Evolutionary conservation across 1,140 invertebrate genomes (phyloP).

Genomic region (Drosophila orena): DNA sequence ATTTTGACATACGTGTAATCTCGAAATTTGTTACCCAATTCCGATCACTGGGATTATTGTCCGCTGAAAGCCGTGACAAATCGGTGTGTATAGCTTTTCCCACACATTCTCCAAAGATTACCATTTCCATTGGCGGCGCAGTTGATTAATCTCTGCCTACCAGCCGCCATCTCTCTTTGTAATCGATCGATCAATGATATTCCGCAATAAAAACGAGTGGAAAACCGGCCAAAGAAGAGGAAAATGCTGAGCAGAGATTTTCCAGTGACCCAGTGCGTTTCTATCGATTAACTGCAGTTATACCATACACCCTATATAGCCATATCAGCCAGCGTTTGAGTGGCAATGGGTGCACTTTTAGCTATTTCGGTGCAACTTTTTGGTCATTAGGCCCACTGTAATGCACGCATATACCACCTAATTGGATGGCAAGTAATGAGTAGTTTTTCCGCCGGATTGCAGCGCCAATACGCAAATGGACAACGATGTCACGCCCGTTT

Average conservation of each 20-base stretch:
- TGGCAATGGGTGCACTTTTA: conserved; percentile 1
- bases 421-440: conserved; percentile 17
- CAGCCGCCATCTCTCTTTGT: not conserved
- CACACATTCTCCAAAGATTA: conserved; percentile 7
- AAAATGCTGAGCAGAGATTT: conserved; percentile 3
- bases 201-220: not conserved
- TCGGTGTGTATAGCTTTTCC: conserved; percentile 2
- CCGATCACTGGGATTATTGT: not conserved
- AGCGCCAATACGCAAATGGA: conserved; percentile 95
- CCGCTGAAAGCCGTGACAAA: not conserved
- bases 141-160: conserved; percentile 1
- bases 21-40: not conserved
- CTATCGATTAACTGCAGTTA: conserved; percentile 15
- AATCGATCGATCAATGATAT: conserved; percentile 24
- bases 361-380: conserved; percentile 36
- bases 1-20: not conserved
- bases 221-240: conserved; percentile 10
- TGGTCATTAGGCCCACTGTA: conserved; percentile 28
- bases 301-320: not conserved
- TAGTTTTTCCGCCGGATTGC: conserved; percentile 10
- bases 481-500: conserved; percentile 95
- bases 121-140: not conserved
- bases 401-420: not conserved
- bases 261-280: conserved; percentile 24
- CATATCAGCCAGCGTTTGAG: not conserved